Evolutionary conservation across 2,888 invertebrate species (phyloP).

Genomic region (Acanthosoma haemorrhoidale): DNA sequence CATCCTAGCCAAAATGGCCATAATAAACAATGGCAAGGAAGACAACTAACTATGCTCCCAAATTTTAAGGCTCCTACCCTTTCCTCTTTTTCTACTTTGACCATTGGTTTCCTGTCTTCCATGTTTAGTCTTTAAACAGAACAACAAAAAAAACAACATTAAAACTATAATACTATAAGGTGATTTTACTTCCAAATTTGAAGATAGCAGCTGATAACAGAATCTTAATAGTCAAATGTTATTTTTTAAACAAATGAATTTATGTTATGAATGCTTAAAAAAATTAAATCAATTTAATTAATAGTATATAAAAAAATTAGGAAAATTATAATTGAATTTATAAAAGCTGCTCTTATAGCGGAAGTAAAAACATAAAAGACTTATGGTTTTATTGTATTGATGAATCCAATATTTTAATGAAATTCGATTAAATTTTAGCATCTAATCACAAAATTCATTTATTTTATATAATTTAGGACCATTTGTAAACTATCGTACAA

Average conservation of each 20-base stretch:
- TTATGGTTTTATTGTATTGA: background rate
- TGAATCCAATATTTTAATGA: background rate
- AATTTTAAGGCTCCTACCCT: background rate
- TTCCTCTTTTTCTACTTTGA: background rate
- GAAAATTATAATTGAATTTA: background rate
- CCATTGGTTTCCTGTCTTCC: conserved; percentile 11
- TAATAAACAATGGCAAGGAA: conserved; percentile 24
- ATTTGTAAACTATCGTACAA: conserved; percentile 12
- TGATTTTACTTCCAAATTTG: background rate
- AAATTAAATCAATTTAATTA: no score
- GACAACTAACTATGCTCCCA: conserved; percentile 11
- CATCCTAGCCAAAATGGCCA: conserved; percentile 30
- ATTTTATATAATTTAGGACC: conserved; percentile 9
- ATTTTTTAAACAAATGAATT: conserved; percentile 5
- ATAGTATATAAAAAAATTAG: background rate
- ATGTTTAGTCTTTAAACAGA: background rate
- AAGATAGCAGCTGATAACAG: background rate
- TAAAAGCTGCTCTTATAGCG: background rate
- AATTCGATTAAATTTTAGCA: background rate
- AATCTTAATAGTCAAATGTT: background rate
- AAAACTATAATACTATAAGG: background rate
- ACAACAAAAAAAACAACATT: no score
- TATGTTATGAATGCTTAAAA: no score
- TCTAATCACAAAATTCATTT: background rate
- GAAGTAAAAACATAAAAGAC: conserved; percentile 7